Evolutionary conservation across 2,888 invertebrate genomes (phyloP).

Genomic region (Zaprionus lineosus): DNA sequence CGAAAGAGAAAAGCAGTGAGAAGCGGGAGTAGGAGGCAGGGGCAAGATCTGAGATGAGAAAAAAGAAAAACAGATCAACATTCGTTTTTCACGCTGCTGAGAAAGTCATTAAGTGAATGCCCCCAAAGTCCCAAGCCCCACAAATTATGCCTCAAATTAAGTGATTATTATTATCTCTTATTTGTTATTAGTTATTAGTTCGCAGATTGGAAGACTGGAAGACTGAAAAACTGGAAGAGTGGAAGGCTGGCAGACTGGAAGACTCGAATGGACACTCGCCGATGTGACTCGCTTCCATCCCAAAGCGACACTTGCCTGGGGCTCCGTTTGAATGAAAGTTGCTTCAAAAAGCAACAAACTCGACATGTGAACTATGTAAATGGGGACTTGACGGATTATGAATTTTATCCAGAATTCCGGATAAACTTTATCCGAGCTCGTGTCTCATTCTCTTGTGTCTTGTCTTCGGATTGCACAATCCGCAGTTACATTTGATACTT

Average conservation of each 20-base stretch:
- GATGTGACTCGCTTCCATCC: not conserved
- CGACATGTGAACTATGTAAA: too few species aligned
- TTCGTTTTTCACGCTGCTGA: slow-evolving; percentile 59
- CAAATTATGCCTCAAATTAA: slow-evolving; percentile 72
- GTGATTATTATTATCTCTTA: slow-evolving; percentile 76
- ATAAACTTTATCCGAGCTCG: too few species aligned
- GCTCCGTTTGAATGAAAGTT: slow-evolving; percentile 67
- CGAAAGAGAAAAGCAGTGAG: slow-evolving; percentile 6
- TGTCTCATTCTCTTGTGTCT: too few species aligned
- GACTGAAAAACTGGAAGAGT: too few species aligned
- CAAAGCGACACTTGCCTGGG: slow-evolving; percentile 5
- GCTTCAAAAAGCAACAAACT: too few species aligned
- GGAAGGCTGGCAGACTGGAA: too few species aligned
- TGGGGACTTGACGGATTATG: too few species aligned
- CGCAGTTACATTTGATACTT: slow-evolving; percentile 1
- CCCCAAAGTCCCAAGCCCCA: slow-evolving; percentile 5
- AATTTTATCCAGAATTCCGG: too few species aligned
- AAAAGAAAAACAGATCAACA: slow-evolving; percentile 68
- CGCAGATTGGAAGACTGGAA: not conserved
- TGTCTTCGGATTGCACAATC: slow-evolving; percentile 35
- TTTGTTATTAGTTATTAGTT: slow-evolving; percentile 37
- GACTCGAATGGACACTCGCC: too few species aligned
- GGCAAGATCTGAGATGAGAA: too few species aligned
- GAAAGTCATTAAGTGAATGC: slow-evolving; percentile 67
- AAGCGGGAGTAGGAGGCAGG: slow-evolving; percentile 18